These are phyloP conservation scores for Whitmania pigra DNA, from an alignment of 1,140 invertebrate genomes.

Conservation along the genomic window DNA sequence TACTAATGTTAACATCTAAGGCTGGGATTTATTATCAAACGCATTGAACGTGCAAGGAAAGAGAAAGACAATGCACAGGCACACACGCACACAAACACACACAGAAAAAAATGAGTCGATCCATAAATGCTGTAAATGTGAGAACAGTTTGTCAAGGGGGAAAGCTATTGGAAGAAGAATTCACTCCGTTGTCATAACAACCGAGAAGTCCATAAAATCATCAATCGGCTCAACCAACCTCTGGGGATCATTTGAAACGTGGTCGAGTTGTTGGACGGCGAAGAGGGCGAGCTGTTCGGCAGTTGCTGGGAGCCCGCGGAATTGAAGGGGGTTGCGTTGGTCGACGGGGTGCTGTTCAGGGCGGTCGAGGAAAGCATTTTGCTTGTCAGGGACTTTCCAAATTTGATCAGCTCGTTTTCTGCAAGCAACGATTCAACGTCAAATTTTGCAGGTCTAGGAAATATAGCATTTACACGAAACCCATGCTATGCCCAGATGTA, in stretches of 20 bases:
- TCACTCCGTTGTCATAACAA: not conserved
- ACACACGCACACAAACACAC: no score
- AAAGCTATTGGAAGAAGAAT: not conserved
- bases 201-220: not conserved
- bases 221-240: conserved; percentile 4
- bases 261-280: not conserved
- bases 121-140: no score
- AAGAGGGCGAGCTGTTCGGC: conserved; percentile 2
- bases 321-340: not conserved
- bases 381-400: conserved; percentile 10
- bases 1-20: no score
- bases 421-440: not conserved
- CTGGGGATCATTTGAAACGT: not conserved
- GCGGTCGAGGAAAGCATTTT: conserved; percentile 11
- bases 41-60: no score
- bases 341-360: not conserved
- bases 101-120: no score
- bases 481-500: no score
- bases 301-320: not conserved
- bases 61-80: no score
- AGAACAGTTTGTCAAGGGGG: no score
- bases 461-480: no score
- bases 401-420: conserved; percentile 6
- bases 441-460: no score
- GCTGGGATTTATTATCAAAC: no score